Evolutionary conservation across 2,797 vertebrate genomes (phyloP).

Genomic region (Gallinago nigripennis): DNA sequence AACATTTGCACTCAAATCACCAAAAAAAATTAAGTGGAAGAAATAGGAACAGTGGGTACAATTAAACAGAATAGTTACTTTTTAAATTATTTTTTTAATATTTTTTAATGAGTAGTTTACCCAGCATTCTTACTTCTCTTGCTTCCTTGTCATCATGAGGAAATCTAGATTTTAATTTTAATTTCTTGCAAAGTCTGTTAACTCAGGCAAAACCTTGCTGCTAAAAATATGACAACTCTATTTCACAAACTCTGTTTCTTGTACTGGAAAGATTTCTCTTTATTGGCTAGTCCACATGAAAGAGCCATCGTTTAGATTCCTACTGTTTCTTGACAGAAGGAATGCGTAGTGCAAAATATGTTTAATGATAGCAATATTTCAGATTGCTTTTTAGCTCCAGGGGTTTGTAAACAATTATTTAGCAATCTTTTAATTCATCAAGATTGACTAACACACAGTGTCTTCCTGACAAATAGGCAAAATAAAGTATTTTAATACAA

Average conservation of each 20-base stretch:
- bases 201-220: not conserved
- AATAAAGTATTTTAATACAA: not conserved
- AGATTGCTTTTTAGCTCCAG: not conserved
- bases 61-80: not conserved
- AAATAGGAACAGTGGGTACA: not conserved
- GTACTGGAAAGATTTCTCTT: not conserved
- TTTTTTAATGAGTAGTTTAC: not conserved
- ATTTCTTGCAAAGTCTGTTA: not conserved
- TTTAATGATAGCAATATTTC: not conserved
- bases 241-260: not conserved
- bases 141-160: not conserved
- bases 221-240: not conserved
- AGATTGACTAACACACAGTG: not conserved
- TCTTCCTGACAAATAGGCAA: not conserved
- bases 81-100: too few species aligned
- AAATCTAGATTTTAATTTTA: not conserved
- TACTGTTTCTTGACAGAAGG: not conserved
- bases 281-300: not conserved
- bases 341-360: not conserved
- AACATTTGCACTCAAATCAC: not conserved
- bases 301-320: not conserved
- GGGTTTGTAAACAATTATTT: not conserved
- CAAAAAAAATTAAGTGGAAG: not conserved
- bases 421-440: not conserved
- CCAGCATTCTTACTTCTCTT: not conserved